These are phyloP conservation scores for Nanorana parkeri DNA, from an alignment of 2,113 vertebrate species.

Conservation along the genomic window DNA sequence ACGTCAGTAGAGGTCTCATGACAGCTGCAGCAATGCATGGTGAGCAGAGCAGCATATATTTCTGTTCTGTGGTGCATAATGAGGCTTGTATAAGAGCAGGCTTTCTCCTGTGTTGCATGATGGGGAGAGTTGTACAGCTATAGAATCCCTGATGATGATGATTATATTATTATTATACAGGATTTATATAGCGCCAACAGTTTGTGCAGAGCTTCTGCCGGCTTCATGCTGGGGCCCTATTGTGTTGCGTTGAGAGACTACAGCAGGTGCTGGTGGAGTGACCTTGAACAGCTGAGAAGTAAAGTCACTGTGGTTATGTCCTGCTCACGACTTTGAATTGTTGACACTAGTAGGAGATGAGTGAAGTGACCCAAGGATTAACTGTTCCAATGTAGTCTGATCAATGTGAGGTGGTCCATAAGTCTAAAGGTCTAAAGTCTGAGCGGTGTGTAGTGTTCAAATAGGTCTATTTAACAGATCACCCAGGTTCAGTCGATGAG, in stretches of 20 bases:
- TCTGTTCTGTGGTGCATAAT: background rate
- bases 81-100: background rate
- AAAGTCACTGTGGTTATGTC: background rate
- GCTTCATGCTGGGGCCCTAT: background rate
- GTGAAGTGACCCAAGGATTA: constrained; percentile 2
- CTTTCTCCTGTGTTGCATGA: background rate
- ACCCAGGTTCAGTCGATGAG: too few species aligned
- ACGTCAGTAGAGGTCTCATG: too few species aligned
- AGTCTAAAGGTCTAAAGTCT: too few species aligned
- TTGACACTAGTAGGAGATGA: constrained; percentile 9
- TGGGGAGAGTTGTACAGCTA: background rate
- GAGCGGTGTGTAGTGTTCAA: too few species aligned
- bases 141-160: background rate
- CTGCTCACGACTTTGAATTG: background rate
- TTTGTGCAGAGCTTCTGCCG: too few species aligned
- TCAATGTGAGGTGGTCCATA: too few species aligned
- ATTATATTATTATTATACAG: too few species aligned
- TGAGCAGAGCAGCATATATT: too few species aligned
- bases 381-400: background rate
- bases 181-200: too few species aligned
- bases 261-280: constrained; percentile 34
- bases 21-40: too few species aligned
- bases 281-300: constrained; percentile 52
- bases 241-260: constrained; percentile 14
- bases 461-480: too few species aligned